Conservation (phyloP, 2,888 invertebrate species). For the Oscheius sp. region DNA sequence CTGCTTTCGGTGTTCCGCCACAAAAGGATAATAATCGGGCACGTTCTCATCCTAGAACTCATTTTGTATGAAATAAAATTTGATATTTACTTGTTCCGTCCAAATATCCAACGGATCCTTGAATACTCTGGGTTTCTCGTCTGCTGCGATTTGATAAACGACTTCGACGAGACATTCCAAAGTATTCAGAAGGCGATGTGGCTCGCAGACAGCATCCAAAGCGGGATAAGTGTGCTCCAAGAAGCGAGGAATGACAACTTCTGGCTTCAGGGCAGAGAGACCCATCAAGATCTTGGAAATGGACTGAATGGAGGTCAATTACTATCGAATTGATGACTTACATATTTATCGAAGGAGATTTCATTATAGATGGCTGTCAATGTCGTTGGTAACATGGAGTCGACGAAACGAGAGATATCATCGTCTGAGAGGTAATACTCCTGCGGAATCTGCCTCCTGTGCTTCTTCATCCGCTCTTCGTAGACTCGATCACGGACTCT, state of each 20-base stretch:
- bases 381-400: slow-evolving; percentile 19
- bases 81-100: slow-evolving; percentile 32
- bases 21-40: slow-evolving; percentile 16
- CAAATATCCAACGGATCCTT: slow-evolving; percentile 7
- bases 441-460: slow-evolving; percentile 36
- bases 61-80: neutral
- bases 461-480: slow-evolving; percentile 39
- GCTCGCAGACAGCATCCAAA: slow-evolving; percentile 43
- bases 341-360: slow-evolving; percentile 19
- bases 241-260: slow-evolving; percentile 47
- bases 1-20: slow-evolving; percentile 12
- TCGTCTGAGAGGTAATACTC: slow-evolving; percentile 47
- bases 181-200: slow-evolving; percentile 40
- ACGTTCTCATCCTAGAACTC: slow-evolving; percentile 3
- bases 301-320: neutral
- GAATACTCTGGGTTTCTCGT: slow-evolving; percentile 7
- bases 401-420: slow-evolving; percentile 41
- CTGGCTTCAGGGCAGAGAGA: slow-evolving; percentile 45
- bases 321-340: neutral
- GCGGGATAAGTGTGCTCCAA: slow-evolving; percentile 48
- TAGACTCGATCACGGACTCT: slow-evolving; percentile 34
- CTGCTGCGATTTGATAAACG: slow-evolving; percentile 38
- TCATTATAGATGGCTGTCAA: slow-evolving; percentile 36
- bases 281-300: slow-evolving; percentile 36
- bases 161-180: slow-evolving; percentile 36